Base-by-base conservation (phyloP, 2,113 vertebrate genomes). In the Tachycineta bicolor region DNA sequence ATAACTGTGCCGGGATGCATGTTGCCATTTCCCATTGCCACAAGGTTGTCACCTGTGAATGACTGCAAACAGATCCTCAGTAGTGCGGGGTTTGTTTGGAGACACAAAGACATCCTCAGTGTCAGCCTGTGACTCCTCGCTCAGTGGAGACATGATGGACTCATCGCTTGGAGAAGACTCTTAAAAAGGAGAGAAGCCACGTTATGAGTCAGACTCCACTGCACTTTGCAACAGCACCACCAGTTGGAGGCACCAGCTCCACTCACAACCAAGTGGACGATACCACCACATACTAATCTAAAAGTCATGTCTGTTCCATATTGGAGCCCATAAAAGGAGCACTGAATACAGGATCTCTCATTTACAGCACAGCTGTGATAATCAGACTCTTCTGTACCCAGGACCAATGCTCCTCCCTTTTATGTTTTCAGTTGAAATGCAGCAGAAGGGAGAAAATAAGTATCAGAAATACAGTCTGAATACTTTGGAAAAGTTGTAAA, bases 31-130 rank as follows among this genome's bases (percentile, higher is more conserved):
- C 44, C 44, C 18, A 1, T 62, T 86, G 70, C 44, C 2, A 2
- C 70, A 82, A 79, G 25, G 47, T 31, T 89, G 97, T 98, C 94
- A 99, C 99, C 99, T 99, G 98, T 99, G 99, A 98, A 99, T 99
- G 98, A 99, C 99, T 79, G 99, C 99, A 97, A 99, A 99, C 82
- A 99, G 98, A 95, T 99, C 99, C 96, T 99, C 99, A 2, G 99
- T 99, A 90, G 99, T 99, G 91, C 99, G 99, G 86, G 98, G 98
- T 98, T 99, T 99, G 96, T 99, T 99, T 87, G 99, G 99, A 89
- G 99, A 99, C 78, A 99, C 98, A 87, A 99, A 98, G 93, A 98
- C 98, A 50, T 99, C 98, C 90, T 99, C 99, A 39, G 98, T 97
- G 44, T 99, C 99, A 93, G 98, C 94, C 97, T 98, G 99, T 84